These are phyloP conservation scores for Gymnoscelis rufifasciata DNA, from an alignment of 2,888 invertebrate genomes.

Conservation along the genomic window DNA sequence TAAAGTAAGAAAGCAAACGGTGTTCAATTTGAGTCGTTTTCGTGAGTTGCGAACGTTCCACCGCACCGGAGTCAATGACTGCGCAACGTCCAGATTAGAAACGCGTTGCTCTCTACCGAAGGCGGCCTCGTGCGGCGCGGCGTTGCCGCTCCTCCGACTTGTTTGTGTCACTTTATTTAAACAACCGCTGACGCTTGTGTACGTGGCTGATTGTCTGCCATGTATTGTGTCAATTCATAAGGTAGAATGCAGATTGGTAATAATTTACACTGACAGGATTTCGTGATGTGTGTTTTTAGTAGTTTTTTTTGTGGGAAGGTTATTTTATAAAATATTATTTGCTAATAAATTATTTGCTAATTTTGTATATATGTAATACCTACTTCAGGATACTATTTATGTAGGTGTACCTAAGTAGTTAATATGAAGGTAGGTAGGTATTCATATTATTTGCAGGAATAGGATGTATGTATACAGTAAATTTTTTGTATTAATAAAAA, in stretches of 20 bases:
- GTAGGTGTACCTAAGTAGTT: no score
- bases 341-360: no score
- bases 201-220: conserved; percentile 16
- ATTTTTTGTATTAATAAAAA: no score
- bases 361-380: no score
- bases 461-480: no score
- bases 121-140: conserved; percentile 58
- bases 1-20: conserved; percentile 26
- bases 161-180: conserved; percentile 31
- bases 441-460: no score
- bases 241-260: conserved; percentile 18
- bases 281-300: not conserved
- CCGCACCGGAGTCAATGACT: conserved; percentile 74
- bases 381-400: no score
- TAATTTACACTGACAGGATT: conserved; percentile 13
- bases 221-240: conserved; percentile 18
- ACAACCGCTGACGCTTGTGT: conserved; percentile 16
- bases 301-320: no score
- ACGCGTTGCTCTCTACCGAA: conserved; percentile 72
- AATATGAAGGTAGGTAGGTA: no score
- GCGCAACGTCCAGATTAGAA: conserved; percentile 71
- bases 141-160: conserved; percentile 53
- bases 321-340: no score
- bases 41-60: conserved; percentile 38
- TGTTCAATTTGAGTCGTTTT: conserved; percentile 32